These are phyloP conservation scores for Pristionchus entomophagus DNA, from an alignment of 2,888 invertebrate species.

Conservation along the genomic window DNA sequence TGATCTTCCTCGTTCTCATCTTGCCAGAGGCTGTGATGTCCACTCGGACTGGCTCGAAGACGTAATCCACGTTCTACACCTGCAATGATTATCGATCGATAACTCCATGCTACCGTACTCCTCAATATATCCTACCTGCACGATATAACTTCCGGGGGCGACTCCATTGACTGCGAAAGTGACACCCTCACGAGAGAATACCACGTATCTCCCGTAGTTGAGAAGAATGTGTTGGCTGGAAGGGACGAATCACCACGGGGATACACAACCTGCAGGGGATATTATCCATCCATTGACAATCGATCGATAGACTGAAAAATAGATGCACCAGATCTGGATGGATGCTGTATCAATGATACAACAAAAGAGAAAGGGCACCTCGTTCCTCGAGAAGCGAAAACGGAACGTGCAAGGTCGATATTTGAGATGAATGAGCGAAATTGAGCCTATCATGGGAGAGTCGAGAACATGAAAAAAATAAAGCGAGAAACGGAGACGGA, in stretches of 20 bases:
- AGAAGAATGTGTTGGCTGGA: constrained; percentile 66
- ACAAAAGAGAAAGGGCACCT: constrained; percentile 15
- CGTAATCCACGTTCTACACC: constrained; percentile 87
- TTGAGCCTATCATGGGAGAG: constrained; percentile 21
- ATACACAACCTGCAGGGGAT: constrained; percentile 59
- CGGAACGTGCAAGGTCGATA: constrained; percentile 30
- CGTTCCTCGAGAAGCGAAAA: not conserved
- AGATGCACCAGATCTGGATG: constrained; percentile 25
- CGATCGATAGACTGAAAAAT: constrained; percentile 4
- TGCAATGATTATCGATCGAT: too few relatives aligned
- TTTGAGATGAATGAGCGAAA: constrained; percentile 28
- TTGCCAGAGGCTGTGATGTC: constrained; percentile 98
- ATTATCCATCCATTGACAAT: not conserved
- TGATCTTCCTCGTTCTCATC: constrained; percentile 93
- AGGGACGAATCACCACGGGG: constrained; percentile 53
- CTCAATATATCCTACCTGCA: constrained; percentile 83
- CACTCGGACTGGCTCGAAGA: constrained; percentile 93
- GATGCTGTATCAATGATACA: constrained; percentile 6
- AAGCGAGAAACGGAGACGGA: too few relatives aligned
- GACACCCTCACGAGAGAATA: constrained; percentile 86
- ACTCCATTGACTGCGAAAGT: constrained; percentile 90
- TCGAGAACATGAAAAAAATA: too few relatives aligned
- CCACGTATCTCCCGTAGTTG: constrained; percentile 71
- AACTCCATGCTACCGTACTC: not conserved
- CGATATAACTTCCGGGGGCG: constrained; percentile 89